Base-by-base conservation (phyloP, 1,140 invertebrate species). In the Gonatopus flavifemur region DNA sequence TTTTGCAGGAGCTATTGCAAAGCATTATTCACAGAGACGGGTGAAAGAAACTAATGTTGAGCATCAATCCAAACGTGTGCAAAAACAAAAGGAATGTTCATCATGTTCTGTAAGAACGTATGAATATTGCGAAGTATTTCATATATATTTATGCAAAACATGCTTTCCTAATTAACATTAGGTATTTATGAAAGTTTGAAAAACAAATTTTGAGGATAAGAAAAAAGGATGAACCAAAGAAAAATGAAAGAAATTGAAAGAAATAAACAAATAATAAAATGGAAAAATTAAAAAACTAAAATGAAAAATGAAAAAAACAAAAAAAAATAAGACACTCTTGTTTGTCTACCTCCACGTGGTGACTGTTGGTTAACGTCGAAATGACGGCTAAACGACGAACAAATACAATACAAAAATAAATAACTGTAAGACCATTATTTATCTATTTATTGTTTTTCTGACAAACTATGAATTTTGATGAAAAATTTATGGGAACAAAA, bases 1-100 rank as follows among this genome's bases (percentile, higher is more conserved):
- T 22, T 46, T 51, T 1, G 28, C 20, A 3, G 33, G 42, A 25
- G 31, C 36, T 20, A 32, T 56, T 18, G 42, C 37, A 32, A 48
- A 43, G 44, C 12, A 48, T 41, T 56, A 33, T 22, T 21, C 36
- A 6, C 19, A 41, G 13, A 42, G 19, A 33, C n/a, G n/a, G n/a
- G n/a, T n/a, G n/a, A 13, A 13, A 18, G 15, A 36, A 13, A 18
- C 7, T 10, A 36, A 36, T 7, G 13, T 18, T 8, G 33, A 13
- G 33, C 8, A 36, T 8, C 8, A 15, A 36, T 28, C 6, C 6
- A 28, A 28, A 7, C 12, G 25, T 28, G 12, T 28, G 25, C 6
- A 12, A 28, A 28, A 12, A 28, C 12, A 28, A 28, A 28, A 28
- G 12, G 25, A 28, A 28, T 28, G 6, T 28, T 7, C 6, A 28